Evolutionary conservation across 1,140 invertebrate genomes (phyloP).

Genomic region (Araneus ventricosus): DNA sequence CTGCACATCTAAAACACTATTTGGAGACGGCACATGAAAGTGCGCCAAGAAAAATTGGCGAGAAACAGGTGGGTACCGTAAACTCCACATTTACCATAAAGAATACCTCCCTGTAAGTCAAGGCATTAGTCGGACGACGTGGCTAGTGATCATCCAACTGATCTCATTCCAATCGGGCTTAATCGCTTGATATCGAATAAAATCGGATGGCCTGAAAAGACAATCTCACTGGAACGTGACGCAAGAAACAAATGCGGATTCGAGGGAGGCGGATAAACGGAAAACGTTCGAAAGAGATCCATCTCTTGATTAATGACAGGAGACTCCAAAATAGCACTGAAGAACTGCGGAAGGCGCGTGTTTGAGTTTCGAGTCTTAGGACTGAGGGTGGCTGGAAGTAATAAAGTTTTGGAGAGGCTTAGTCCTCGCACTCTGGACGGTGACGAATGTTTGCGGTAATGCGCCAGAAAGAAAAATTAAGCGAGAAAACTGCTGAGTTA

Average conservation of each 20-base stretch:
- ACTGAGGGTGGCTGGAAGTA: background rate
- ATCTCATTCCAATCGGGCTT: background rate
- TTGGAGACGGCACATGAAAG: too few relatives aligned
- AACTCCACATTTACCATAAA: too few relatives aligned
- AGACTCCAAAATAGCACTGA: background rate
- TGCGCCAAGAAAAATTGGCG: too few relatives aligned
- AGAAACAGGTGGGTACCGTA: too few relatives aligned
- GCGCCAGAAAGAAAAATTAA: constrained; percentile 1
- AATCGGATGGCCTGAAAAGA: background rate
- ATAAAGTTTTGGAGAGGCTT: background rate
- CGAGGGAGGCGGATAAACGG: constrained; percentile 1
- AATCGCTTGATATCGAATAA: constrained; percentile 25
- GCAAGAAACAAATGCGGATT: constrained; percentile 26
- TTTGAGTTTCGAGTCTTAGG: constrained; percentile 12
- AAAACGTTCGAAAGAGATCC: constrained; percentile 28
- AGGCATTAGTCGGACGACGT: background rate
- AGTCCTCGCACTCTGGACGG: background rate
- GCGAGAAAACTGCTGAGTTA: constrained; percentile 1
- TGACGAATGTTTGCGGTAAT: background rate
- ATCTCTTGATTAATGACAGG: constrained; percentile 56
- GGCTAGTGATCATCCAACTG: background rate
- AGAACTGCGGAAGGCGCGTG: background rate
- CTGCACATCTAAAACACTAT: too few relatives aligned
- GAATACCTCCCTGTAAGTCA: too few relatives aligned
- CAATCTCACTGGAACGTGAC: constrained; percentile 27